These are phyloP conservation scores for Solenopsis invicta DNA, from an alignment of 1,140 invertebrate genomes.

Conservation along the genomic window DNA sequence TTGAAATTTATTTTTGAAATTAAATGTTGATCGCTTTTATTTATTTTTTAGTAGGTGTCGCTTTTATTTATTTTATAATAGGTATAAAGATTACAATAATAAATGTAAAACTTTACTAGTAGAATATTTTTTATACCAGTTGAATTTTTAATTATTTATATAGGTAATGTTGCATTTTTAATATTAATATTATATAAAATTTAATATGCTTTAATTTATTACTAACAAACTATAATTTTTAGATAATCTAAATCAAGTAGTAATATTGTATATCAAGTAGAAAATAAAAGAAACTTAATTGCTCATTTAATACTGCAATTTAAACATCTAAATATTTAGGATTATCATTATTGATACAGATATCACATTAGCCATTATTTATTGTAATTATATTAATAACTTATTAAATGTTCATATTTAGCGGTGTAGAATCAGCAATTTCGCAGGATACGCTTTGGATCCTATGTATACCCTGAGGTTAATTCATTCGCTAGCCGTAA, in stretches of 20 bases:
- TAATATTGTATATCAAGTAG: neutral
- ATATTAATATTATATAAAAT: neutral
- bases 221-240: neutral
- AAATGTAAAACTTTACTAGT: neutral
- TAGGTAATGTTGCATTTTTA: neutral
- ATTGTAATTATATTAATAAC: slow-evolving; percentile 29
- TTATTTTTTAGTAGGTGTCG: neutral
- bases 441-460: slow-evolving; percentile 23
- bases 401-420: slow-evolving; percentile 32
- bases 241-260: neutral
- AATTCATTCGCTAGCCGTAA: slow-evolving; percentile 42
- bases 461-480: slow-evolving; percentile 32
- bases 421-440: slow-evolving; percentile 35
- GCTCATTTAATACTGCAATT: neutral
- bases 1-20: slow-evolving; percentile 11
- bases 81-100: neutral
- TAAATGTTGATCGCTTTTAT: neutral
- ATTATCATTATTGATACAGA: neutral
- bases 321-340: neutral
- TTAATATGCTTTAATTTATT: neutral
- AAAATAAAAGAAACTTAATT: neutral
- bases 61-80: neutral
- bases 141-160: neutral
- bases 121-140: neutral
- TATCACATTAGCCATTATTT: slow-evolving; percentile 28